Base-by-base conservation (phyloP, 2,888 invertebrate species). In the Hemistola chrysoprasaria region DNA sequence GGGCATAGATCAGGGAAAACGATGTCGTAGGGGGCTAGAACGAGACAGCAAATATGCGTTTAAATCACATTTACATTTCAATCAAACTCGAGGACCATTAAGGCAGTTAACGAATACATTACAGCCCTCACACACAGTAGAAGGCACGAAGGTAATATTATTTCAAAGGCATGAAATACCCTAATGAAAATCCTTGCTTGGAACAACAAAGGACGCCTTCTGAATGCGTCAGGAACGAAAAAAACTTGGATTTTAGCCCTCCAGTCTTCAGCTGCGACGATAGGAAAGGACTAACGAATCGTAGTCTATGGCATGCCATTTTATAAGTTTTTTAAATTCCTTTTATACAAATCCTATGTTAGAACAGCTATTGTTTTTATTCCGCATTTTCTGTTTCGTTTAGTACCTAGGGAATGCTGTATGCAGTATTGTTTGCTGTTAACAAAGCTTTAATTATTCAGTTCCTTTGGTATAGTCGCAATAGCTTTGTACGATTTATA, bases 141-240 rank as follows among this genome's bases (percentile, higher is more conserved):
- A 25, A 36, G 24, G 62, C 69, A 71, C 60, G 52, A 57, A 63
- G 77, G 69, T 81, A 80, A 83, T 80, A 65, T 76, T 66, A 78
- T 81, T 79, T 74, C 73, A 77, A 81, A 82, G 67, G 71, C 63
- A 75, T 60, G 62, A 69, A 75, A 78, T 74, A 79, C 76, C 72
- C 81, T 83, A 82, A 84, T 78, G 82, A 83, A 78, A 75, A 70
- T 73, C 66, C 70, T 78, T 79, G 65, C 72, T 70, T 62, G 52
- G 50, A 51, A 42, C 64, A 78, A 84, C 80, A 86, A 86, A 85
- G 67, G 67, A 62, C 53, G 72, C 62, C 64, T 71, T 65, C 63
- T 84, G 81, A 82, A 85, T 78, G 75, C 76, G 71, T 65, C 74
- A 70, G 68, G 62, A 74, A 71, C 65, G 75, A 80, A 74, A 56